A percentile compares a stretch with the other conserved stretches of the same genome.
phyloP scores from a whole-genome alignment of 2,888 invertebrate species.

The Trichopoda pennipes region DNA sequence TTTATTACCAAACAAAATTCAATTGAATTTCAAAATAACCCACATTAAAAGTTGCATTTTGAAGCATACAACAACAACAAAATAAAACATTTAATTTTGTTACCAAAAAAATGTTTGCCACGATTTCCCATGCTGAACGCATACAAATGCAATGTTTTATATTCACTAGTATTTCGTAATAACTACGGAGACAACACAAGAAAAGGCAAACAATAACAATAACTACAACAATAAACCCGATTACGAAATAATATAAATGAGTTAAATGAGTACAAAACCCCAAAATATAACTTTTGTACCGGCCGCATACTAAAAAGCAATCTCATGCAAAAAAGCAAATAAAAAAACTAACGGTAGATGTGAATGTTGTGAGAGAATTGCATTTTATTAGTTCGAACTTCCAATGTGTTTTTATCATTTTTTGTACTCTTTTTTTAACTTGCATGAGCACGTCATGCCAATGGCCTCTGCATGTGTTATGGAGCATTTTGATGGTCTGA shows the following conservation, averaged over 20 bases:
- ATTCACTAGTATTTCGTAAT: background rate
- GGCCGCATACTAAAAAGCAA: slow-evolving; percentile 41
- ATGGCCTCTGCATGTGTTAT: too few relatives aligned
- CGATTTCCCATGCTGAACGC: slow-evolving; percentile 22
- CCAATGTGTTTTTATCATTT: too few relatives aligned
- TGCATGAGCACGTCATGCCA: too few relatives aligned
- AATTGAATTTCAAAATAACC: too few relatives aligned
- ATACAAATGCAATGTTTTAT: slow-evolving; percentile 23
- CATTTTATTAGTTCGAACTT: background rate
- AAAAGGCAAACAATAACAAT: background rate
- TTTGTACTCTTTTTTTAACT: too few relatives aligned
- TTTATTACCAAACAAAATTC: too few relatives aligned
- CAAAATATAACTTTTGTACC: slow-evolving; percentile 36
- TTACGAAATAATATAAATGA: background rate
- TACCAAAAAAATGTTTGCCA: slow-evolving; percentile 13
- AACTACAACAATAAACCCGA: background rate
- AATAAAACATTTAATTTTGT: background rate
- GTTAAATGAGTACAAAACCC: background rate
- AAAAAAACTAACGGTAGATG: background rate
- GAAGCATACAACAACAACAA: background rate
- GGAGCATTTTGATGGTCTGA: too few relatives aligned
- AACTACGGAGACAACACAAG: background rate
- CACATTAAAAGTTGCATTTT: too few relatives aligned
- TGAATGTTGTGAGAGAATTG: slow-evolving; percentile 1
- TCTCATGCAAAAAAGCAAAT: background rate